A percentile compares a stretch with the other conserved stretches of the same genome.
Conservation (phyloP, 2,113 vertebrate genomes). For the Eupsittula cactorum region DNA sequence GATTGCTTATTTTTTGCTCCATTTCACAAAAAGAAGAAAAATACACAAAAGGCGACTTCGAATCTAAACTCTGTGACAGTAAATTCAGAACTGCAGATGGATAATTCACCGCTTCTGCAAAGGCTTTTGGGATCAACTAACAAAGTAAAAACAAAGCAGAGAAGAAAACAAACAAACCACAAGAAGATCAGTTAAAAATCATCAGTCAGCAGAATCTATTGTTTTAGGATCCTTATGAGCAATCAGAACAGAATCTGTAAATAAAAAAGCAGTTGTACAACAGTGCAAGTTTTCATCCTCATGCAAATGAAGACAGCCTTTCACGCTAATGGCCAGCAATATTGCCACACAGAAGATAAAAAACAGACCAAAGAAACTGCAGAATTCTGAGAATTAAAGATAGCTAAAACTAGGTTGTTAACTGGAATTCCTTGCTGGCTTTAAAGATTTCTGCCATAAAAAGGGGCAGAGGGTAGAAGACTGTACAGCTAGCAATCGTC, state of each 20-base stretch:
- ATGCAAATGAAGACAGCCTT: constrained; percentile 32
- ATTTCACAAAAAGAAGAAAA: constrained; percentile 30
- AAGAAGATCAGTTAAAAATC: constrained; percentile 38
- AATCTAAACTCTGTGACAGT: not conserved
- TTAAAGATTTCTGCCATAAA: not conserved
- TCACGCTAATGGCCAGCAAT: not conserved
- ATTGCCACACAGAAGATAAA: not conserved
- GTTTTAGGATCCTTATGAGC: constrained; percentile 13
- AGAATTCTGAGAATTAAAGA: not conserved
- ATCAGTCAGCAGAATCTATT: constrained; percentile 38
- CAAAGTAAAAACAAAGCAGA: not conserved
- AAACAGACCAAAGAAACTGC: not conserved
- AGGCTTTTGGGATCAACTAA: not conserved
- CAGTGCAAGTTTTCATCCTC: not conserved
- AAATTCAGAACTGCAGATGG: constrained; percentile 50
- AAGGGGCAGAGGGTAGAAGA: not conserved
- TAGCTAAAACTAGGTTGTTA: not conserved
- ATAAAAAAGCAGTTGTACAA: constrained; percentile 38
- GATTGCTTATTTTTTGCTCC: not conserved
- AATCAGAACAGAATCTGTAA: constrained; percentile 35
- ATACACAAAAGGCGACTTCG: fast-evolving
- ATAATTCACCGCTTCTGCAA: not conserved
- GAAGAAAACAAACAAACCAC: not conserved
- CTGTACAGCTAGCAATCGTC: not conserved
- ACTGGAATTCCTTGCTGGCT: not conserved